Evolutionary conservation across 64 coral and sea anemone genomes (phyloP), one percentile per base, ranked within the genome.

Genomic region (Pocillopora verrucosa): DNA sequence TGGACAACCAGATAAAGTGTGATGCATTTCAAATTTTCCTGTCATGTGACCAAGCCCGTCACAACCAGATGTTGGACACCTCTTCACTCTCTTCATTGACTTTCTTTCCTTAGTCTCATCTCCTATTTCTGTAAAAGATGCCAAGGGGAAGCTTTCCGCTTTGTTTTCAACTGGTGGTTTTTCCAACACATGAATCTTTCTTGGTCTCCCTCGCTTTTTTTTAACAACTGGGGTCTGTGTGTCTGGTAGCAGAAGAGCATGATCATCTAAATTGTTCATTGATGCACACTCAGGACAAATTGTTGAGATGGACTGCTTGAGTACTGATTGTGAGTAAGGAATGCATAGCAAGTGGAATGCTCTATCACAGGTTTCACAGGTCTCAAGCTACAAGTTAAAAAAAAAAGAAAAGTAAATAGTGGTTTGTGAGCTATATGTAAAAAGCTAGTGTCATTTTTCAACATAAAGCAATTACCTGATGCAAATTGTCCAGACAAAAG

Each of bases 21-120:
- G 96, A 72, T 98, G 96, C 87, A 92, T 92, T 68, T 79, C 86
- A 75, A 98, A 92, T 69, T 65, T 89, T 51, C 96, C 96, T 51
- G 93, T 98, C 20, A 92, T 87, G 78, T 98, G 93, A 65, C 96
- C 96, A 17, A 36, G 72, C 14, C 96, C 96, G 75, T 98, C 93
- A 88, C 96, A 98, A 12, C 93, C 96, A 75, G 87, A 83, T 11
- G 96, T 98, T 30, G 89, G 93, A 74, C 96, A 98, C 1, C 56
- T 83, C 35, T 96, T 93, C 72, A 80, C 20, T 92, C 61, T 92
- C 61, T 37, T 92, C 16, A 14, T 11, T 16, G 9, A 12, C 77
- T 16, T 38, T 16, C 34, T 61, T 64, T 86, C 51, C 62, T 74
- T 83, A 9, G 34, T 9, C 16, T 58, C 61, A n/a, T 11, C 67